A percentile compares a stretch with the other conserved stretches of the same genome.
Evolutionary conservation across 2,888 invertebrate genomes (phyloP).

Genomic region (Molorchus minor): DNA sequence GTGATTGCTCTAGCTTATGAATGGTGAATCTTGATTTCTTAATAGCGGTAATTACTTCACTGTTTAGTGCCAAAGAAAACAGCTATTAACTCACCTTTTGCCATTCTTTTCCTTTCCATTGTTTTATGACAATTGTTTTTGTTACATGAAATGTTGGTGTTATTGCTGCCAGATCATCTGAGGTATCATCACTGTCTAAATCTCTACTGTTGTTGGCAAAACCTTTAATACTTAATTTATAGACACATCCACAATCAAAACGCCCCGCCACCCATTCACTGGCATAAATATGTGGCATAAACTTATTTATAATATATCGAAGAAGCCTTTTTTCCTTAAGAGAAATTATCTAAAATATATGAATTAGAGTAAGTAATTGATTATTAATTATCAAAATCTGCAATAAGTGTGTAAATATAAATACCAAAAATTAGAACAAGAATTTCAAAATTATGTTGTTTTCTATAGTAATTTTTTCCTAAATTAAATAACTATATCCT

Average conservation of each 20-base stretch:
- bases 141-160: background rate
- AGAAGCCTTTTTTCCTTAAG: conserved; percentile 39
- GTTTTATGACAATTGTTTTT: conserved; percentile 24
- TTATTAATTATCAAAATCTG: conserved; percentile 8
- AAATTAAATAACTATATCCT: background rate
- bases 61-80: too few relatives aligned
- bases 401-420: background rate
- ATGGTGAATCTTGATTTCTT: too few relatives aligned
- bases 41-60: too few relatives aligned
- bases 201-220: conserved; percentile 3
- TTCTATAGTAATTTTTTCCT: background rate
- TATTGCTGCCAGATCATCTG: conserved; percentile 30
- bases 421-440: background rate
- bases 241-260: conserved; percentile 64
- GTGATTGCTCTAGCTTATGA: too few relatives aligned
- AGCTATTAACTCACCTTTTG: conserved; percentile 36
- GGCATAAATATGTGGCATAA: conserved; percentile 65
- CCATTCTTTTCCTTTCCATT: conserved; percentile 41
- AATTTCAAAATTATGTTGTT: background rate
- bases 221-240: conserved; percentile 50
- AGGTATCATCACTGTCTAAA: too few relatives aligned
- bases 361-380: background rate
- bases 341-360: conserved; percentile 35
- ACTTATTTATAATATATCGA: conserved; percentile 61
- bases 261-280: conserved; percentile 65